These are phyloP conservation scores for Alectura lathami DNA, from an alignment of 2,113 vertebrate genomes.

Conservation along the genomic window DNA sequence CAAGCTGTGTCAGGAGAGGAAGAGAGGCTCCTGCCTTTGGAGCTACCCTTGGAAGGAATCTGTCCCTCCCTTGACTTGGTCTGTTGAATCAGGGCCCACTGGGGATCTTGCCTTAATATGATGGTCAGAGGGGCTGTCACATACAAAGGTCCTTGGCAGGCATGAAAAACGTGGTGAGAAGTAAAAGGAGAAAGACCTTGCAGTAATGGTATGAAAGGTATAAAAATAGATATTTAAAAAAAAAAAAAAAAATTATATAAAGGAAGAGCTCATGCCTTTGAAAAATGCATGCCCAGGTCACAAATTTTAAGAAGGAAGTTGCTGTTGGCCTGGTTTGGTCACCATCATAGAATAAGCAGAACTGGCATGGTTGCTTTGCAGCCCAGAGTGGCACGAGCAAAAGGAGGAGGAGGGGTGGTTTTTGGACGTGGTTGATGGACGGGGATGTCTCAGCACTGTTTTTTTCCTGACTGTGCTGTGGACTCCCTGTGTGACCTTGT, in stretches of 20 bases:
- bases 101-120: not conserved
- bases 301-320: not conserved
- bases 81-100: not conserved
- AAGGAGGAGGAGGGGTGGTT: not conserved
- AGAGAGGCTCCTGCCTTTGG: not conserved
- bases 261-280: not conserved
- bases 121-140: not conserved
- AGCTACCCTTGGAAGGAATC: not conserved
- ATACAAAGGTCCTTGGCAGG: not conserved
- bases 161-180: not conserved
- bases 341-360: not conserved
- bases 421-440: not conserved
- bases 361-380: not conserved
- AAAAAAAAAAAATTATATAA: too few relatives aligned
- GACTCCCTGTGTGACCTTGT: constrained; percentile 24
- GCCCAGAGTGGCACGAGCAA: not conserved
- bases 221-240: too few relatives aligned
- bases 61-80: not conserved
- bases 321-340: not conserved
- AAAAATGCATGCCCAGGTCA: accelerated
- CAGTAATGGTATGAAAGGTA: too few relatives aligned
- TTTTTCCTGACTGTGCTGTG: not conserved
- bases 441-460: not conserved
- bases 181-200: not conserved
- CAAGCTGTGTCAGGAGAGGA: not conserved